These are phyloP conservation scores for Bombus waltoni DNA, from an alignment of 1,140 invertebrate genomes.

Conservation along the genomic window DNA sequence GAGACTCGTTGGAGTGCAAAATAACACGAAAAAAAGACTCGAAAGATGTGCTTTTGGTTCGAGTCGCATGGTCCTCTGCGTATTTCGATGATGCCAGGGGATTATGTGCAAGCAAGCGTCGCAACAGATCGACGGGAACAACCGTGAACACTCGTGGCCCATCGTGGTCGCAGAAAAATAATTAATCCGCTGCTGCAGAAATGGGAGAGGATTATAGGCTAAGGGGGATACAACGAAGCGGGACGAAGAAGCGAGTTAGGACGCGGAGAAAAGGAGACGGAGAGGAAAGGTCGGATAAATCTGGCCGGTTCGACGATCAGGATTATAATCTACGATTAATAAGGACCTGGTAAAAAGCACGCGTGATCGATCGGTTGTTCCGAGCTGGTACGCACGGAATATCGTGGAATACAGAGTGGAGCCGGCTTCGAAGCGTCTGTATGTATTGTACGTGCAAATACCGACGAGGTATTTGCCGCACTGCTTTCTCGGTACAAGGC, in stretches of 20 bases:
- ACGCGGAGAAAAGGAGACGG: neutral
- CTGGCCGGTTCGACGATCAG: conserved; percentile 23
- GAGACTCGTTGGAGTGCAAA: conserved; percentile 41
- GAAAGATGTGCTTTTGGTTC: neutral
- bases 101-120: conserved; percentile 24
- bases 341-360: conserved; percentile 42
- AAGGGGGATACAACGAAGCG: neutral
- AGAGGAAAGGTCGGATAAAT: conserved; percentile 26
- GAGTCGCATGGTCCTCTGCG: neutral
- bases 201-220: conserved; percentile 41
- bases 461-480: neutral
- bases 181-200: conserved; percentile 47
- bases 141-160: conserved; percentile 13
- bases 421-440: neutral
- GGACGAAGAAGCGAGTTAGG: no score
- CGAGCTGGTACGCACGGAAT: neutral
- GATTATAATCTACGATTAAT: conserved; percentile 62
- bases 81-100: conserved; percentile 7
- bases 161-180: conserved; percentile 49
- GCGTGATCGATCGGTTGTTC: conserved; percentile 52
- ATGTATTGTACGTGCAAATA: conserved; percentile 13
- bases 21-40: conserved; percentile 16
- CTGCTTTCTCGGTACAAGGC: conserved; percentile 11
- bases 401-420: neutral
- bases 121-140: conserved; percentile 32